These are phyloP conservation scores for Setophaga kirtlandii DNA, from an alignment of 2,113 vertebrate species.

Conservation along the genomic window DNA sequence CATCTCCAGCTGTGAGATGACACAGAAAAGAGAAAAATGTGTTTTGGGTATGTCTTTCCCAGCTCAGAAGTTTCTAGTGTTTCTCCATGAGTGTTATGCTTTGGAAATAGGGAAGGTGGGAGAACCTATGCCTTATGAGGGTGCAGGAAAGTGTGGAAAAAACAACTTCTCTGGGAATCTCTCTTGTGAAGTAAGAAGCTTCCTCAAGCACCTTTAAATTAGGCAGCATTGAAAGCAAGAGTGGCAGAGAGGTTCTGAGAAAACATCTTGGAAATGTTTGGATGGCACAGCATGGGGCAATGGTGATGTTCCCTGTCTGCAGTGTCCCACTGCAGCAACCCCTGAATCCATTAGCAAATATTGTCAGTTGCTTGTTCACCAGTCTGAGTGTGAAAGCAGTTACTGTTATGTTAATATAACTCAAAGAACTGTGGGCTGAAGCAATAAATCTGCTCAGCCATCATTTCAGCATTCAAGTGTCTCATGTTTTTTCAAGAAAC, in stretches of 20 bases:
- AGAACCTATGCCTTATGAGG: not conserved
- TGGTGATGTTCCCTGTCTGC: not conserved
- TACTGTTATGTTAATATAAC: not conserved
- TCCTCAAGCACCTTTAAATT: not conserved
- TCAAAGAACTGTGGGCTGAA: not conserved
- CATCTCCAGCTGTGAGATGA: slow-evolving; percentile 13
- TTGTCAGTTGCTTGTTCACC: not conserved
- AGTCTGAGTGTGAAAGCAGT: not conserved
- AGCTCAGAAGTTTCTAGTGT: not conserved
- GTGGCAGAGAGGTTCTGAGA: not conserved
- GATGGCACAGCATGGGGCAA: not conserved
- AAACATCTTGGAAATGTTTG: not conserved
- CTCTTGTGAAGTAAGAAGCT: not conserved
- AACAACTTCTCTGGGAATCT: not conserved
- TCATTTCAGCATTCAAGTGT: not conserved
- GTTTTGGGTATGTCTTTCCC: not conserved
- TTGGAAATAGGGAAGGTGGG: not conserved
- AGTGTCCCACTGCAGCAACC: not conserved
- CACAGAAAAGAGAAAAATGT: not conserved
- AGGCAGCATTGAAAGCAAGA: not conserved
- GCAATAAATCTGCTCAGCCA: not conserved
- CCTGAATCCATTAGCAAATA: not conserved
- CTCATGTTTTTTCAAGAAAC: not conserved
- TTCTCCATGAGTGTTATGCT: not conserved
- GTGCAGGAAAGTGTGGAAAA: not conserved